Conservation (phyloP, 1,140 invertebrate species). For the Sarcophaga bullata region DNA sequence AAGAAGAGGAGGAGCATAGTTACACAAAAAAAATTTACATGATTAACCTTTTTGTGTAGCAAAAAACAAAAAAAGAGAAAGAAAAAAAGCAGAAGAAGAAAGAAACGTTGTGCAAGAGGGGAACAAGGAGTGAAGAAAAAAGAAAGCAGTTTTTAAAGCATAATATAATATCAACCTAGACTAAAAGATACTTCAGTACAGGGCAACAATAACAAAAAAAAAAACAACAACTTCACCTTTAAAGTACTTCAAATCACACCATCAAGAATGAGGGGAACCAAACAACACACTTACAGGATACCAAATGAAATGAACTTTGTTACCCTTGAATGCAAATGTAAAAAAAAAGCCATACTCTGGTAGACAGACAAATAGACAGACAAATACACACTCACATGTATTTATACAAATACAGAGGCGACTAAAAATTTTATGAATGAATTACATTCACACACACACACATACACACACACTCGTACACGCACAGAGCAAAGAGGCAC, state of each 20-base stretch:
- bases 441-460: not conserved
- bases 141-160: too few relatives aligned
- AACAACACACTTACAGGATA: conserved; percentile 4
- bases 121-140: too few relatives aligned
- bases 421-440: not conserved
- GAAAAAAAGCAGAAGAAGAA: not conserved
- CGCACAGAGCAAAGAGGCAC: not conserved
- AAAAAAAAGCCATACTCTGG: not conserved
- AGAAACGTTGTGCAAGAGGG: not conserved
- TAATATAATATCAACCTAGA: not conserved
- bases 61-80: conserved; percentile 4
- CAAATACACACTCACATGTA: not conserved
- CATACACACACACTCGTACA: not conserved
- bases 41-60: conserved; percentile 38
- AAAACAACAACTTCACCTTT: conserved; percentile 39
- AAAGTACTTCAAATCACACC: conserved; percentile 37
- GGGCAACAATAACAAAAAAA: conserved; percentile 8
- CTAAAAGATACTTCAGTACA: conserved; percentile 29
- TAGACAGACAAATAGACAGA: not conserved
- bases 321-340: conserved; percentile 2
- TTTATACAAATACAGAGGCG: not conserved
- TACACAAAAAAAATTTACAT: conserved; percentile 30
- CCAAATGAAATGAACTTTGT: conserved; percentile 1
- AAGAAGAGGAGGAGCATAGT: not conserved
- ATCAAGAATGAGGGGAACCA: conserved; percentile 24